A percentile compares a stretch with the other conserved stretches of the same genome.
Conservation (phyloP, 2,888 invertebrate genomes). For the Metopia argyrocephala region DNA sequence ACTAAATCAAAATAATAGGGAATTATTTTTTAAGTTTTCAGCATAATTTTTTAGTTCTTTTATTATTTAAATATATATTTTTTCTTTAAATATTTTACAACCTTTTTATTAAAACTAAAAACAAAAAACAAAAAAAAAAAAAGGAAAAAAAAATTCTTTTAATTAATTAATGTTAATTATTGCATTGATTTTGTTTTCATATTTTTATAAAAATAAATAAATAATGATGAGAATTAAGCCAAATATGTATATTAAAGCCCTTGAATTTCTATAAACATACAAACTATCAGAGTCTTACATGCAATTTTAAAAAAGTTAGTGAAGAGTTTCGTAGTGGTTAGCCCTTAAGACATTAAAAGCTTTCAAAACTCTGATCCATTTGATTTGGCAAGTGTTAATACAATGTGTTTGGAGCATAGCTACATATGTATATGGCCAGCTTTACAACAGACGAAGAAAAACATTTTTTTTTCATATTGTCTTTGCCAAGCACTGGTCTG, state of each 20-base stretch:
- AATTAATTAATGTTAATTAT: slow-evolving; percentile 57
- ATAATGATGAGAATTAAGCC: neutral
- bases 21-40: neutral
- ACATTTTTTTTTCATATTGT: too few species aligned
- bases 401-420: too few species aligned
- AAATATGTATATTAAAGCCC: neutral
- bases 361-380: too few species aligned
- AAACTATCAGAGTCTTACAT: neutral
- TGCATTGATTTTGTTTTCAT: slow-evolving; percentile 33
- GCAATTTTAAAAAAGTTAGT: too few species aligned
- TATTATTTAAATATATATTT: slow-evolving; percentile 3
- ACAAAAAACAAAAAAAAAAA: neutral
- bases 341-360: too few species aligned
- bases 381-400: too few species aligned
- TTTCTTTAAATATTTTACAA: slow-evolving; percentile 50
- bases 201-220: neutral
- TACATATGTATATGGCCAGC: too few species aligned
- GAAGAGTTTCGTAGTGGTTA: too few species aligned
- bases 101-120: slow-evolving; percentile 35
- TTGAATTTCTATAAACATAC: neutral
- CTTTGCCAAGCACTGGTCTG: too few species aligned
- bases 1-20: slow-evolving; percentile 15
- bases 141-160: neutral
- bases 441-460: too few species aligned
- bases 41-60: slow-evolving; percentile 66